These are phyloP conservation scores for Amphipyra berbera DNA, from an alignment of 2,888 invertebrate genomes.

Conservation along the genomic window DNA sequence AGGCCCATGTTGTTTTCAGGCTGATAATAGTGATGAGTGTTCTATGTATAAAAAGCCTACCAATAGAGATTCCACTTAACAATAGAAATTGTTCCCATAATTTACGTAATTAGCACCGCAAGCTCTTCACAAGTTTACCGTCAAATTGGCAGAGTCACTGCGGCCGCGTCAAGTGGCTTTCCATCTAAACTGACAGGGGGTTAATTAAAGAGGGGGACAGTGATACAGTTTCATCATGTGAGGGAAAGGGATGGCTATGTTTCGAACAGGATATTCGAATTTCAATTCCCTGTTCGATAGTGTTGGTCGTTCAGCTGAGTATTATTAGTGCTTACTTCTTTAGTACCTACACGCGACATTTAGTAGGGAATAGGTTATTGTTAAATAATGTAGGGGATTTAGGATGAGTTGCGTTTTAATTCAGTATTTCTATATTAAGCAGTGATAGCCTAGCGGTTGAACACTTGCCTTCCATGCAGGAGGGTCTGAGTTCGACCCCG, in stretches of 20 bases:
- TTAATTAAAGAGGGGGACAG: slow-evolving; percentile 72
- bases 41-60: neutral
- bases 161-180: slow-evolving; percentile 79
- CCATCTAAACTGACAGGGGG: slow-evolving; percentile 75
- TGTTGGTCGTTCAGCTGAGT: slow-evolving; percentile 16
- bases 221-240: slow-evolving; percentile 22
- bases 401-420: no score
- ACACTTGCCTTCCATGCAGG: no score
- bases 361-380: neutral
- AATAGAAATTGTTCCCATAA: slow-evolving; percentile 8
- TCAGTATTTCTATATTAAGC: no score
- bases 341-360: slow-evolving; percentile 2
- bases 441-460: no score
- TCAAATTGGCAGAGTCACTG: slow-evolving; percentile 81
- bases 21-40: neutral
- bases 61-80: slow-evolving; percentile 6
- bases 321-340: slow-evolving; percentile 28
- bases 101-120: slow-evolving; percentile 52
- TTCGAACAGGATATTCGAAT: slow-evolving; percentile 44
- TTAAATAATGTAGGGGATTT: no score
- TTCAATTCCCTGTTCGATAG: slow-evolving; percentile 57
- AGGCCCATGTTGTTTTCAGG: no score
- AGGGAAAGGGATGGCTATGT: slow-evolving; percentile 44
- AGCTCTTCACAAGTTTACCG: slow-evolving; percentile 74
- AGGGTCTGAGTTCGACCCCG: no score